phyloP scores from a whole-genome alignment of 2,888 invertebrate species.

The Rhynchonema sp. region DNA sequence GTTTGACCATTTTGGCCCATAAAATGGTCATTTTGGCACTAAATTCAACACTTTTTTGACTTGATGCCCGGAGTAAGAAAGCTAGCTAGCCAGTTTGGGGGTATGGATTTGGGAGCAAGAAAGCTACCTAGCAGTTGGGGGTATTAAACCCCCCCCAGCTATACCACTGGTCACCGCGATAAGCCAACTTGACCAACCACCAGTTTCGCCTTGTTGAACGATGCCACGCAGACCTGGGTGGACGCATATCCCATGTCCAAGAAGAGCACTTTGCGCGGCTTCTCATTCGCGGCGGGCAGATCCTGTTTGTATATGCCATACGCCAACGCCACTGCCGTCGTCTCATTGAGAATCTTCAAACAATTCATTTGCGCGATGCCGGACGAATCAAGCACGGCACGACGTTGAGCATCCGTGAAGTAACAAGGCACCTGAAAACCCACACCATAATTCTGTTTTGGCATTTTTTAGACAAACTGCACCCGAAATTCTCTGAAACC shows the following conservation, averaged over 20 bases:
- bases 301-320: conserved; percentile 98
- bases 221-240: conserved; percentile 68
- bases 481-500: not conserved
- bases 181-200: conserved; percentile 42
- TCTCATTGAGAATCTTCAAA: conserved; percentile 82
- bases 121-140: too few species aligned
- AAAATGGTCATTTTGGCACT: too few species aligned
- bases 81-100: too few species aligned
- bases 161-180: too few species aligned
- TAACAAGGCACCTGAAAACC: conserved; percentile 55
- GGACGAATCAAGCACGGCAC: conserved; percentile 73
- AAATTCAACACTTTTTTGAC: too few species aligned
- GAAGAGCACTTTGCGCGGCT: conserved; percentile 76
- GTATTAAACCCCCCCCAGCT: too few species aligned
- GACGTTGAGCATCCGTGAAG: conserved; percentile 80
- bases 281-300: conserved; percentile 64
- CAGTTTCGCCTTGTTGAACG: conserved; percentile 85
- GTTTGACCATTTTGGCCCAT: too few species aligned
- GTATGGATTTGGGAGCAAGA: too few species aligned
- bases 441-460: not conserved
- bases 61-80: too few species aligned
- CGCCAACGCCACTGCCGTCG: conserved; percentile 79
- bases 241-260: conserved; percentile 87
- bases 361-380: conserved; percentile 81
- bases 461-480: not conserved